Evolutionary conservation across 2,113 vertebrate species (phyloP).

Genomic region (Corapipo altera): DNA sequence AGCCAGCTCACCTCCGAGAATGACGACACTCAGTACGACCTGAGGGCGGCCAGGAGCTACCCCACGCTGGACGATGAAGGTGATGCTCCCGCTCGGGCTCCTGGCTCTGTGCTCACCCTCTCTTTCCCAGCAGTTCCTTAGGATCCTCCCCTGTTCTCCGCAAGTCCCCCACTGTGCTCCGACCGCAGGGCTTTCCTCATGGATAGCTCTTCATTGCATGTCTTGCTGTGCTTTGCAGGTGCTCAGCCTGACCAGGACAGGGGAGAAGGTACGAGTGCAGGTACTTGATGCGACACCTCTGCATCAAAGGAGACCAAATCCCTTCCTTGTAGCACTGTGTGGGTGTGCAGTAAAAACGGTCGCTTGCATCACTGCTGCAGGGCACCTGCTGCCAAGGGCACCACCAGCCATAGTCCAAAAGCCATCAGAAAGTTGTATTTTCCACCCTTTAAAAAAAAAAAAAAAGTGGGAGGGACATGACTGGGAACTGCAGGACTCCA

Average conservation of each 20-base stretch:
- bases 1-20: constrained; percentile 90
- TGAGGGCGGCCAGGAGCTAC: constrained; percentile 90
- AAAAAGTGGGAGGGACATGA: fast-evolving
- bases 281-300: neutral
- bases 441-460: neutral
- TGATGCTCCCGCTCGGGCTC: constrained; percentile 5
- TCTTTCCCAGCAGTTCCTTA: neutral
- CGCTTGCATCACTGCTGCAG: neutral
- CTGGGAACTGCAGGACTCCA: neutral
- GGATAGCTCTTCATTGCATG: neutral
- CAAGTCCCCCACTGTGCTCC: neutral
- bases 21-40: constrained; percentile 88
- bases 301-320: neutral
- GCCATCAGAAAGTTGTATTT: neutral
- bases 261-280: constrained; percentile 26
- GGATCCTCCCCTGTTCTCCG: neutral
- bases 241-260: constrained; percentile 47
- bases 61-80: constrained; percentile 95
- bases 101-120: neutral
- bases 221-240: constrained; percentile 58
- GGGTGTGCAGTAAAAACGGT: neutral
- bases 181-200: neutral
- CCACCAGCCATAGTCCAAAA: neutral
- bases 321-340: neutral
- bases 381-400: neutral